A percentile compares a stretch with the other conserved stretches of the same genome.
Conservation (phyloP, 2,797 vertebrate species). For the Parambassis ranga region DNA sequence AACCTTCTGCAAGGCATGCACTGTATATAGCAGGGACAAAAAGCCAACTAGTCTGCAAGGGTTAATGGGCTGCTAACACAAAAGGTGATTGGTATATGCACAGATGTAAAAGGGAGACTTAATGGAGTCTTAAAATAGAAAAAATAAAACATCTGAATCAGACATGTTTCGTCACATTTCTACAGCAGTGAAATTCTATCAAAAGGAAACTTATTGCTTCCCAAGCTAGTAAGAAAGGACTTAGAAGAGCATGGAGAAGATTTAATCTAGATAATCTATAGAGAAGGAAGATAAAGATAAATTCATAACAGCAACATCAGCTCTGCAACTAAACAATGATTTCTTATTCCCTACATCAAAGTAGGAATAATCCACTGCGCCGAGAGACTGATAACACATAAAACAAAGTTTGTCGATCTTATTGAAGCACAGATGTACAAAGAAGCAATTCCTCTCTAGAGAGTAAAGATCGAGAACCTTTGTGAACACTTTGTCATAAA, state of each 20-base stretch:
- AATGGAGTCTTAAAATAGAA: slow-evolving; percentile 14
- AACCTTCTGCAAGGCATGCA: too few relatives aligned
- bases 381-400: background rate
- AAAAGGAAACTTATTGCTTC: too few relatives aligned
- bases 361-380: background rate
- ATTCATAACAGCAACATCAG: background rate
- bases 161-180: background rate
- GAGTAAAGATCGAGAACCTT: background rate
- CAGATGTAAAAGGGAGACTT: slow-evolving; percentile 1
- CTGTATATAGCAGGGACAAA: background rate
- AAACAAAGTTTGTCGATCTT: background rate
- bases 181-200: background rate
- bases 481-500: slow-evolving; percentile 24
- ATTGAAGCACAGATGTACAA: background rate
- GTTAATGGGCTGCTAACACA: background rate
- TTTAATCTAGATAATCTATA: too few relatives aligned
- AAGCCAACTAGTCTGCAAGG: background rate
- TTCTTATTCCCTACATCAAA: background rate
- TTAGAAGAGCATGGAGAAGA: background rate
- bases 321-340: background rate
- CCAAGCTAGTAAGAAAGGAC: background rate
- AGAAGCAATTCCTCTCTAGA: background rate
- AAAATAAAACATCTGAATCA: background rate
- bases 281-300: too few relatives aligned
- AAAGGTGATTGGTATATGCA: background rate